Base-by-base conservation (phyloP, 2,113 vertebrate genomes). In the Hiodon alosoides region DNA sequence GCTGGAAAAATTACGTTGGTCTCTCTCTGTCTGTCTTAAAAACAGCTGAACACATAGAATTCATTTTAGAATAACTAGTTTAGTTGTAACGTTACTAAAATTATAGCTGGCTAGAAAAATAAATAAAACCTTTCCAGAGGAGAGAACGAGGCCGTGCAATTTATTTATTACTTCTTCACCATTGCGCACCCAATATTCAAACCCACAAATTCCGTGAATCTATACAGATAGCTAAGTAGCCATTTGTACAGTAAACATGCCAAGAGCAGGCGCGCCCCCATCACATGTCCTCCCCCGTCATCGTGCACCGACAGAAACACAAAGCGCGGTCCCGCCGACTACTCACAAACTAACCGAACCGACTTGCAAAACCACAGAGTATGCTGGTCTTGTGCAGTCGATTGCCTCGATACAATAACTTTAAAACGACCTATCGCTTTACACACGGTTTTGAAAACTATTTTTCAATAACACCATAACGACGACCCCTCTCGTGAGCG, bases 341-440 rank as follows among this genome's bases (percentile, higher is more conserved):
- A 80, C 46, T 81, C 75, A 59, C 75, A 80, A 77, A 81, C 72
- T 78, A 71, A 71, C 69, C 54, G 69, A 76, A 77, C 62, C 64
- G 76, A 71, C 72, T 78, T 55, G 66, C 53, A 76, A 50, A 58
- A 51, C 57, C 7, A 59, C 14, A 60, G 61, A n/a, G 13, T 59
- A 13, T 48, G 58, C 73, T 72, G 31, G 17, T 6, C 61, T 57
- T n/a, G 8, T 14, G 10, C 61, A 66, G 69, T 69, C 66, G 31
- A 69, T 14, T 14, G n/a, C 60, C 13, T 47, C 66, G 14, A 53
- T 58, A 62, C 50, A 17, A 7, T 7, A 54, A 54, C 66, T 50
- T 50, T 69, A 55, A 53, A 31, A 47, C 48, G 51, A 54, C 48
- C n/a, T 14, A 73, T 17, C 54, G 72, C 72, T 59, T 17, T 52